A percentile compares a stretch with the other conserved stretches of the same genome.
Conservation (phyloP, 1,140 invertebrate genomes). For the Drosophila tropicalis region DNA sequence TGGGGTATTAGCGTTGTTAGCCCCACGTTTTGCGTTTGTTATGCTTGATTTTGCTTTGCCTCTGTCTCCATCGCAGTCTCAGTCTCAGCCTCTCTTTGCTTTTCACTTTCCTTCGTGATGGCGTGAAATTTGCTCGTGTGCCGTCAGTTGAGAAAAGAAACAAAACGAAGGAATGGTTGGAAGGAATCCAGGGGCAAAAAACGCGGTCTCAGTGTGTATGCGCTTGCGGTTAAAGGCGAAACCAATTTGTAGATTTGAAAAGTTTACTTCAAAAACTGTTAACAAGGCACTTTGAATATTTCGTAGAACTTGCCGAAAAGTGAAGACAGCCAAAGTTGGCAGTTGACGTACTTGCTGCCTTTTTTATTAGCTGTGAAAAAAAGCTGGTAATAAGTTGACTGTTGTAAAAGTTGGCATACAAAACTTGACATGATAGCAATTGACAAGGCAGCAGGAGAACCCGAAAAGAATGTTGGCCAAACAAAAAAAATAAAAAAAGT, state of each 20-base stretch:
- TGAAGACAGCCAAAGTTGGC: constrained; percentile 39
- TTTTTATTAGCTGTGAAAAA: constrained; percentile 54
- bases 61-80: no score
- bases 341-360: constrained; percentile 16
- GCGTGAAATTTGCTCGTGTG: constrained; percentile 46
- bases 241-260: constrained; percentile 81
- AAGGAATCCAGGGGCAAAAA: constrained; percentile 13
- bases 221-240: constrained; percentile 72
- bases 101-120: constrained; percentile 48
- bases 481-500: background rate
- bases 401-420: constrained; percentile 28
- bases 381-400: constrained; percentile 55
- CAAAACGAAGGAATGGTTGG: background rate
- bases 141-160: background rate
- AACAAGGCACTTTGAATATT: constrained; percentile 76
- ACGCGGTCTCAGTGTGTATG: constrained; percentile 55
- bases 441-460: constrained; percentile 20
- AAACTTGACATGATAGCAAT: constrained; percentile 16
- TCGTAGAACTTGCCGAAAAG: constrained; percentile 19
- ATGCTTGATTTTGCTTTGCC: constrained; percentile 70
- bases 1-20: constrained; percentile 77
- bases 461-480: background rate
- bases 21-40: constrained; percentile 64
- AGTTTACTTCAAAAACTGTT: constrained; percentile 70
- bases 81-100: constrained; percentile 8